A percentile compares a stretch with the other conserved stretches of the same genome.
Conservation (phyloP, 2,888 invertebrate species). For the Drosophila borborema region DNA sequence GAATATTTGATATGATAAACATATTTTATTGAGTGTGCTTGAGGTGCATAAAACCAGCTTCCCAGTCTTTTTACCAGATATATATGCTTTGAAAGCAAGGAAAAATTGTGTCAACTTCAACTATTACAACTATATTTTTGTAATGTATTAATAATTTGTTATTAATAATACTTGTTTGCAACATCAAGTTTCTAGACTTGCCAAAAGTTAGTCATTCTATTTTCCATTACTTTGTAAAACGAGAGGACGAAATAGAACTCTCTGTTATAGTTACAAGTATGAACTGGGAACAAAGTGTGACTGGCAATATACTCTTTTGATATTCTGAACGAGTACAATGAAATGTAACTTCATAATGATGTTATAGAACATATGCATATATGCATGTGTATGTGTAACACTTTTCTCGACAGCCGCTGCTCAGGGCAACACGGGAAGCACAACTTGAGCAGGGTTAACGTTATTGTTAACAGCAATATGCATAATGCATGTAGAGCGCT, state of each 20-base stretch:
- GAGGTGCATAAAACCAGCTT: neutral
- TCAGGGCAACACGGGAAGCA: neutral
- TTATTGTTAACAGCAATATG: neutral
- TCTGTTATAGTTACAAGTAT: too few species aligned
- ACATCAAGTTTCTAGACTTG: too few species aligned
- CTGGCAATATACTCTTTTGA: too few species aligned
- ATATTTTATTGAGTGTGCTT: neutral
- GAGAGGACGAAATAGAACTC: too few species aligned
- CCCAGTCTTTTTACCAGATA: neutral
- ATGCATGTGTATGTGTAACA: neutral
- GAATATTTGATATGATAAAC: conserved; percentile 1
- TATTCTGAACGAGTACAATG: neutral
- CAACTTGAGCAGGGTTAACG: neutral
- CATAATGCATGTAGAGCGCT: conserved; percentile 8
- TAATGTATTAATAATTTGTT: too few species aligned
- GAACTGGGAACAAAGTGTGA: too few species aligned
- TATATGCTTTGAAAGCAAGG: too few species aligned
- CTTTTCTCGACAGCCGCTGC: neutral
- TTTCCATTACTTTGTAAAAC: too few species aligned
- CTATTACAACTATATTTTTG: too few species aligned
- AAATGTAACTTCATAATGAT: neutral
- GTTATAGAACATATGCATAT: neutral
- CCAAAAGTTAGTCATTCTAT: too few species aligned
- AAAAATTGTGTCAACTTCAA: too few species aligned
- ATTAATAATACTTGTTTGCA: too few species aligned